Conservation (phyloP, 1,140 invertebrate species). For the Ostrea denselamellosa region DNA sequence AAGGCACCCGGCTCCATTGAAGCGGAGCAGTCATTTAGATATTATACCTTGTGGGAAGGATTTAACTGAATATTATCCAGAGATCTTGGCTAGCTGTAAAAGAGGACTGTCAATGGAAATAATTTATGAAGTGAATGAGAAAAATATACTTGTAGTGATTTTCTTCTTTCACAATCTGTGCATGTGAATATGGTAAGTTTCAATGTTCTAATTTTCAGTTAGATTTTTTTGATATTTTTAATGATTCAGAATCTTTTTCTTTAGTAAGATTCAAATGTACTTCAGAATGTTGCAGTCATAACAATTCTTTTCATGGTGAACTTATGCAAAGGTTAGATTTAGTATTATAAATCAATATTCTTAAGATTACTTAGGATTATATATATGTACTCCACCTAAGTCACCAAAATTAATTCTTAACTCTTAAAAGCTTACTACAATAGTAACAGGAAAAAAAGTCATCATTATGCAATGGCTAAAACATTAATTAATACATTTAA, state of each 20-base stretch:
- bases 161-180: neutral
- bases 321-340: neutral
- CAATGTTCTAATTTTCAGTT: neutral
- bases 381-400: neutral
- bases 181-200: neutral
- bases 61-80: conserved; percentile 29
- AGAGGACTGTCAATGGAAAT: conserved; percentile 30
- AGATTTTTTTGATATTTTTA: neutral
- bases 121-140: conserved; percentile 38
- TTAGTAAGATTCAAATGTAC: too few relatives aligned
- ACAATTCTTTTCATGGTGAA: neutral
- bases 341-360: neutral
- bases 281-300: neutral
- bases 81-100: neutral
- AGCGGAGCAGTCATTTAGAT: neutral
- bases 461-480: too few relatives aligned
- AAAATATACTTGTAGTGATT: neutral
- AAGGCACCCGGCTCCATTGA: neutral
- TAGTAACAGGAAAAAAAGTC: neutral
- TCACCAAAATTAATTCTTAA: conserved; percentile 11
- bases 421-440: neutral
- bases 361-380: neutral
- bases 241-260: too few relatives aligned
- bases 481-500: too few relatives aligned
- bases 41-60: conserved; percentile 19